Evolutionary conservation across 53 echinoderm and acorn worm genomes (phyloP).

Genomic region (Zoroaster sp.): DNA sequence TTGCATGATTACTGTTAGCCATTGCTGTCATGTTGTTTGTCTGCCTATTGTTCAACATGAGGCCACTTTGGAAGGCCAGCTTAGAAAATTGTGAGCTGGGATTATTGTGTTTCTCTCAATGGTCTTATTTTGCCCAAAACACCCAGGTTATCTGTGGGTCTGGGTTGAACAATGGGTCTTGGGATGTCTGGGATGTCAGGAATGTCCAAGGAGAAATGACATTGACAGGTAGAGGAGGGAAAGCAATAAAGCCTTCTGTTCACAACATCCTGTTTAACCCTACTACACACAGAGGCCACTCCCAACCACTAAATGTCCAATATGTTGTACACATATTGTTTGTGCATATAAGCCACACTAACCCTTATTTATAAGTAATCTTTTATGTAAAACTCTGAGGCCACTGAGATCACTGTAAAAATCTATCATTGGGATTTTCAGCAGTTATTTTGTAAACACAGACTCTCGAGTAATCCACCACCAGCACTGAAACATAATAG

Average conservation of each 20-base stretch:
- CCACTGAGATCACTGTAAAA: too few species aligned
- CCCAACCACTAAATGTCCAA: too few species aligned
- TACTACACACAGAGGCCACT: too few species aligned
- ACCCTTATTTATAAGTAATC: too few species aligned
- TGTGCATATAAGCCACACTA: too few species aligned
- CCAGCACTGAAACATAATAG: too few species aligned
- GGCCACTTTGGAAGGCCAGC: neutral
- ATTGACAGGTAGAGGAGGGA: neutral
- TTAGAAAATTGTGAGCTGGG: neutral
- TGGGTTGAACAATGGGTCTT: neutral
- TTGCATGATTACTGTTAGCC: too few species aligned
- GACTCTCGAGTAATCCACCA: too few species aligned
- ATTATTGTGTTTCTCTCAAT: neutral
- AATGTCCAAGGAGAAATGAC: neutral
- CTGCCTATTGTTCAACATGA: neutral
- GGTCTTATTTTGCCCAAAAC: neutral
- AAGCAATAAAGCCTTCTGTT: neutral
- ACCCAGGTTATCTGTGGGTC: neutral
- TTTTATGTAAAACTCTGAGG: too few species aligned
- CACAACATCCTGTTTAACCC: neutral
- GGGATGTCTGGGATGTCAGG: constrained; percentile 10
- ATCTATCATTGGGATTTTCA: too few species aligned
- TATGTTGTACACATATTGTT: too few species aligned
- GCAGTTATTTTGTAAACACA: too few species aligned
- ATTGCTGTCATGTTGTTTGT: neutral